Conservation (phyloP, 2,888 invertebrate genomes). For the Heliconius cydno region DNA sequence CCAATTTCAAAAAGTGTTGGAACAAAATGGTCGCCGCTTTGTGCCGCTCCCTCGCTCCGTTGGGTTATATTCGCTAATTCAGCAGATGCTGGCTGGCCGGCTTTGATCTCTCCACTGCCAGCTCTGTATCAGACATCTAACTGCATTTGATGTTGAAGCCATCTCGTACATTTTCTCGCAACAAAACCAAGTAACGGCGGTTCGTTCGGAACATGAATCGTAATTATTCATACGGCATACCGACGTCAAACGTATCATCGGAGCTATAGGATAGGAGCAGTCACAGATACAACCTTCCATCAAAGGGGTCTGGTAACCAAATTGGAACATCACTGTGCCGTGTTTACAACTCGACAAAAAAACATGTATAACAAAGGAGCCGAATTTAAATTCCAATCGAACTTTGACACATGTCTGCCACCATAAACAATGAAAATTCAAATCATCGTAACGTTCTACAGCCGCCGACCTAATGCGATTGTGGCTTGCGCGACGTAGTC, state of each 20-base stretch:
- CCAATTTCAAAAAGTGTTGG: constrained; percentile 84
- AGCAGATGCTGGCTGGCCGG: constrained; percentile 71
- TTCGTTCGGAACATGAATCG: constrained; percentile 68
- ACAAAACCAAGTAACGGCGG: constrained; percentile 42
- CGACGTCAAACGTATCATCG: constrained; percentile 77
- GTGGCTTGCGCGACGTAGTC: constrained; percentile 70
- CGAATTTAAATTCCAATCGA: constrained; percentile 84
- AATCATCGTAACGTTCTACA: constrained; percentile 79
- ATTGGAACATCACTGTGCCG: constrained; percentile 81
- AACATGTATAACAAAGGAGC: constrained; percentile 79
- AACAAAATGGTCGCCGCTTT: constrained; percentile 83
- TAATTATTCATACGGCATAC: constrained; percentile 79
- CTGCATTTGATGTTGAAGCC: constrained; percentile 42
- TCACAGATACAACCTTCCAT: constrained; percentile 77
- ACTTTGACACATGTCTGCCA: constrained; percentile 84
- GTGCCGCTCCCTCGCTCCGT: constrained; percentile 68
- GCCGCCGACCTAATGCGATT: constrained; percentile 76
- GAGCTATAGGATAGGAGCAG: constrained; percentile 69
- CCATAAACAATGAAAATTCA: constrained; percentile 84
- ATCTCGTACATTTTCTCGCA: constrained; percentile 43
- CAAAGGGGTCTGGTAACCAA: constrained; percentile 74
- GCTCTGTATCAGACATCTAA: constrained; percentile 54
- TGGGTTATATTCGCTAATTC: constrained; percentile 74
- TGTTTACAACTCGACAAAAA: constrained; percentile 83
- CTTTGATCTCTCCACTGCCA: constrained; percentile 70